Evolutionary conservation across 2,113 vertebrate species (phyloP), one percentile per base, ranked within the genome.

Genomic region (Pelecanoides urinatrix): DNA sequence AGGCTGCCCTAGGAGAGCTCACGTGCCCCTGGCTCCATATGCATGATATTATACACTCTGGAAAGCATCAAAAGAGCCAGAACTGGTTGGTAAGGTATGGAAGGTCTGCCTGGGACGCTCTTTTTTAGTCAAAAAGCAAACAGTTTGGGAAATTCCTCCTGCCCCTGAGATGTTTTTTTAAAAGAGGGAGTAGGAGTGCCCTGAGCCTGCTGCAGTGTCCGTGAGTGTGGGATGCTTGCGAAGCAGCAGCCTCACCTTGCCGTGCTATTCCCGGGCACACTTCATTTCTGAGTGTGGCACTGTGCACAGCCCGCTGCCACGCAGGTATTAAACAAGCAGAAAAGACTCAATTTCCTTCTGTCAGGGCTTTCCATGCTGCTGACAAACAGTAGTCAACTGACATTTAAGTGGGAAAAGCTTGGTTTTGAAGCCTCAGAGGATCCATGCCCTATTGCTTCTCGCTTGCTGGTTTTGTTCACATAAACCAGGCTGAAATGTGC

Each of bases 281-380:
- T 85, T 30, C 34, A 1, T 45, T 92, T 89, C 81, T 55, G 8
- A 4, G 15, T 2, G 32, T 32, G 62, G 58, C 80, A 68, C 26
- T 2, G 8, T 1, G 1, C 49, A 75, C 4, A 0, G 81, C 34
- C 59, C 0, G 0, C 70, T 95, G 91, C 93, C 73, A 27, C 17
- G 8, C 12, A 62, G 89, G 79, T 23, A 88, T 95, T 94, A 88
- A 95, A 89, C 55, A 66, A 91, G 62, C 79, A 93, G 88, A 96
- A 93, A 96, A 93, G 82, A 82, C 94, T 97, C 82, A 74, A 95
- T 97, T 96, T 97, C 79, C 75, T 96, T 77, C 85, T 84, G 90
- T 96, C 87, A 96, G 86, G 71, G 70, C 73, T 93, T 95, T 97
- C 95, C 72, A 34, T 47, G 74, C 30, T 90, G 90, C 94, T 96